Evolutionary conservation across 2,797 vertebrate genomes (phyloP).

Genomic region (Crocidura indochinensis): DNA sequence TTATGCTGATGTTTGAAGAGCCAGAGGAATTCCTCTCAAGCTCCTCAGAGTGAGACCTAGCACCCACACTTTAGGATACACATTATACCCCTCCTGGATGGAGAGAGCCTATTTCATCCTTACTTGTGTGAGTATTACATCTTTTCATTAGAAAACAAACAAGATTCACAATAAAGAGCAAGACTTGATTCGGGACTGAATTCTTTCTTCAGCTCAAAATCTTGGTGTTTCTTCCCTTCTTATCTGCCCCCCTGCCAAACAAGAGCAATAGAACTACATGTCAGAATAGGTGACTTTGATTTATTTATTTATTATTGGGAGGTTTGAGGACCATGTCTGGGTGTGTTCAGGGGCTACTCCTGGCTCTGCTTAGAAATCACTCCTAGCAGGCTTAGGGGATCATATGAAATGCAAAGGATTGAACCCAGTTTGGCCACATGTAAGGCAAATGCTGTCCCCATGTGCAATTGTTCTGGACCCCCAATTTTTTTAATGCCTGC

Average conservation of each 20-base stretch:
- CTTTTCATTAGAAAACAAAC: not conserved
- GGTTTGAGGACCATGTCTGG: too few relatives aligned
- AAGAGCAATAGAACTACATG: conserved; percentile 26
- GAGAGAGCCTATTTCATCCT: not conserved
- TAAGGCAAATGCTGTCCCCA: too few relatives aligned
- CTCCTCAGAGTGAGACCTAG: too few relatives aligned
- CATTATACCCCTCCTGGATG: not conserved
- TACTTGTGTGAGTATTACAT: not conserved
- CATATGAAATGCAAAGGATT: too few relatives aligned
- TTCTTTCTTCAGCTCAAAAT: not conserved
- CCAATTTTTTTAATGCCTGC: too few relatives aligned
- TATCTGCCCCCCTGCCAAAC: conserved; percentile 58
- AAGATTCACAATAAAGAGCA: not conserved
- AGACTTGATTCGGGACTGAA: not conserved
- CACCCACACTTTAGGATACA: not conserved
- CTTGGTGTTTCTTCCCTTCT: conserved; percentile 25
- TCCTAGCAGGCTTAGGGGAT: too few relatives aligned
- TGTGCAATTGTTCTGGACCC: too few relatives aligned
- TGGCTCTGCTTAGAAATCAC: too few relatives aligned
- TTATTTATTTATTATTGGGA: too few relatives aligned
- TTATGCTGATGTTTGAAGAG: conserved; percentile 65
- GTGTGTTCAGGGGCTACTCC: too few relatives aligned
- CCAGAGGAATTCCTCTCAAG: not conserved
- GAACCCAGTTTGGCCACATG: too few relatives aligned
- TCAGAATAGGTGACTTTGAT: too few relatives aligned